Conservation (phyloP, 2,113 vertebrate species). For the Pyrgilauda ruficollis region DNA sequence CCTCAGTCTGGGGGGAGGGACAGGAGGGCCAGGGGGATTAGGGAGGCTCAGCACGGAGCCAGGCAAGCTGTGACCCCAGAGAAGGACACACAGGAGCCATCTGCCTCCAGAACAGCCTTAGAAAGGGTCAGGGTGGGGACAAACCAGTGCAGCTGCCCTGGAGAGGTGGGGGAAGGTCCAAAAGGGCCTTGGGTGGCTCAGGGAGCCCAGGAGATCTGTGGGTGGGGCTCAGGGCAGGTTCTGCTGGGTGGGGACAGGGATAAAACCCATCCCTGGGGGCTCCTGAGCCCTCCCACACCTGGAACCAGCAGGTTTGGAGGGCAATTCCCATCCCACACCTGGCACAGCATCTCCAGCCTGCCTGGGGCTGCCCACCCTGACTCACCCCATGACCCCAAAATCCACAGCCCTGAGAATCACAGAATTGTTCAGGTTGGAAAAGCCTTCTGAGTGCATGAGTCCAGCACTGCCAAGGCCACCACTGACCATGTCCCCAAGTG, state of each 20-base stretch:
- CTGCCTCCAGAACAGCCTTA: neutral
- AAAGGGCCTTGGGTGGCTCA: neutral
- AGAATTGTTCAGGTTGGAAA: neutral
- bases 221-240: neutral
- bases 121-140: neutral
- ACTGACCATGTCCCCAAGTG: neutral
- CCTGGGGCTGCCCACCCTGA: neutral
- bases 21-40: neutral
- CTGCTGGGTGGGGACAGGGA: neutral
- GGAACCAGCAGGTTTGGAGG: neutral
- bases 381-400: neutral
- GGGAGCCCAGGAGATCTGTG: neutral
- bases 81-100: neutral
- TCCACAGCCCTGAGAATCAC: neutral
- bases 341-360: neutral
- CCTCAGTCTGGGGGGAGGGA: accelerated
- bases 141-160: neutral
- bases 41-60: neutral
- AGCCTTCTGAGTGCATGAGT: neutral
- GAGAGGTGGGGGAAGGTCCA: neutral
- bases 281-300: accelerated
- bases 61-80: neutral
- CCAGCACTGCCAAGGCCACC: neutral
- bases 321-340: neutral
- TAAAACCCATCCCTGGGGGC: neutral